phyloP scores from a whole-genome alignment of 2,888 invertebrate genomes.

The Tachina lurida region DNA sequence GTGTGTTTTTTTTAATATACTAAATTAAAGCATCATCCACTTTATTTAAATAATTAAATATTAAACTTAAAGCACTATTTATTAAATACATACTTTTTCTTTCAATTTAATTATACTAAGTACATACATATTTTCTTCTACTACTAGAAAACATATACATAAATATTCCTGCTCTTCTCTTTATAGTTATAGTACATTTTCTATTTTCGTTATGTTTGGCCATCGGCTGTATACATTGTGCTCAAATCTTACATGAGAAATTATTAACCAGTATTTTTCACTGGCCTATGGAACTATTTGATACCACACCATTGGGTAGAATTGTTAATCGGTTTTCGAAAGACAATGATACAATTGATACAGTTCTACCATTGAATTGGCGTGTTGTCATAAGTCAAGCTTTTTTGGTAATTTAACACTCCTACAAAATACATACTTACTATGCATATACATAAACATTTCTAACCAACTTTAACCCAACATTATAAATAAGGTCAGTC shows the following conservation, averaged over 20 bases:
- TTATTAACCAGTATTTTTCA: constrained; percentile 86
- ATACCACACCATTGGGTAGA: constrained; percentile 90
- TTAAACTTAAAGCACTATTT: constrained; percentile 10
- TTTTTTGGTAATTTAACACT: constrained; percentile 81
- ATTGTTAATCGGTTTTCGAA: constrained; percentile 87
- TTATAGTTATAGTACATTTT: constrained; percentile 80
- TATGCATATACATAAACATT: not conserved
- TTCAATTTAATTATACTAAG: not conserved
- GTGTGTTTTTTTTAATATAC: not conserved
- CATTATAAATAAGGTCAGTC: not conserved
- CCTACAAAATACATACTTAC: not conserved
- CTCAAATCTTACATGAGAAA: constrained; percentile 85
- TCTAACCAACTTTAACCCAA: constrained; percentile 28
- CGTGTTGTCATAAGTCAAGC: constrained; percentile 81
- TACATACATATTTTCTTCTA: not conserved
- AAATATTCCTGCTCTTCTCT: constrained; percentile 38
- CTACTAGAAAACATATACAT: not conserved
- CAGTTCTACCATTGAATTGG: constrained; percentile 83
- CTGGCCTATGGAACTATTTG: constrained; percentile 89
- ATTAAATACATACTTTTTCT: not conserved
- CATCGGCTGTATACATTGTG: constrained; percentile 84
- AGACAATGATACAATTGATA: constrained; percentile 86
- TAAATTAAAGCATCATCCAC: constrained; percentile 5
- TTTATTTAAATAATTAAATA: not conserved
- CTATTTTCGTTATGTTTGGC: constrained; percentile 81